Evolutionary conservation across 2,797 vertebrate genomes (phyloP).

Genomic region (Bradypodion ventrale): DNA sequence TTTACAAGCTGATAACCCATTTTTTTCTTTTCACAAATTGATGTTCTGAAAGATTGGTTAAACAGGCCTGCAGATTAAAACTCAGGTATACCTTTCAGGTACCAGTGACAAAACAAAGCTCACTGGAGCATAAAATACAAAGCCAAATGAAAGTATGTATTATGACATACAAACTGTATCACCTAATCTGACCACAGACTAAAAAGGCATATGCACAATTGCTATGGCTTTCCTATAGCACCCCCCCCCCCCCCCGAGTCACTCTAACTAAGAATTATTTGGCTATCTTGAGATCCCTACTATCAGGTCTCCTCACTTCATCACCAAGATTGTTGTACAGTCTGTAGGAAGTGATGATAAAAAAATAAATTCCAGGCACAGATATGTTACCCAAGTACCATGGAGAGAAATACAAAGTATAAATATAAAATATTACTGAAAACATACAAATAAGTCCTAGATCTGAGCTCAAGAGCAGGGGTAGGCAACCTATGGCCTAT

Average conservation of each 20-base stretch:
- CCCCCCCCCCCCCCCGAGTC: not conserved
- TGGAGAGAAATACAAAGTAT: not conserved
- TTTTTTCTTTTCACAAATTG: too few species aligned
- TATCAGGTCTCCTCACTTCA: not conserved
- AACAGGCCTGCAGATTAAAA: too few species aligned
- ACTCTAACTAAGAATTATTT: not conserved
- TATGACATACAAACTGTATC: too few species aligned
- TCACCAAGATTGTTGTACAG: not conserved
- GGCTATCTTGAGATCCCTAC: not conserved
- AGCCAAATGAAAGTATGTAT: too few species aligned
- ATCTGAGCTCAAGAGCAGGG: not conserved
- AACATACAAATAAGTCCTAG: not conserved
- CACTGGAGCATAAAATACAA: too few species aligned
- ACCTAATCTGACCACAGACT: not conserved
- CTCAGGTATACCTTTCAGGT: too few species aligned
- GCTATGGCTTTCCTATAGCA: not conserved
- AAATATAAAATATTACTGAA: not conserved
- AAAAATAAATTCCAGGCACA: too few species aligned
- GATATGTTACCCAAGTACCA: too few species aligned
- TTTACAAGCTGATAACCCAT: too few species aligned
- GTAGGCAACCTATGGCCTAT: too few species aligned
- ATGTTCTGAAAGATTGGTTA: too few species aligned
- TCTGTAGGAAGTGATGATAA: not conserved
- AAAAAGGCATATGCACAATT: not conserved
- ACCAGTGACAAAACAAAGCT: too few species aligned